phyloP scores from a whole-genome alignment of 1,140 invertebrate species.

The Trichonephila clavata region DNA sequence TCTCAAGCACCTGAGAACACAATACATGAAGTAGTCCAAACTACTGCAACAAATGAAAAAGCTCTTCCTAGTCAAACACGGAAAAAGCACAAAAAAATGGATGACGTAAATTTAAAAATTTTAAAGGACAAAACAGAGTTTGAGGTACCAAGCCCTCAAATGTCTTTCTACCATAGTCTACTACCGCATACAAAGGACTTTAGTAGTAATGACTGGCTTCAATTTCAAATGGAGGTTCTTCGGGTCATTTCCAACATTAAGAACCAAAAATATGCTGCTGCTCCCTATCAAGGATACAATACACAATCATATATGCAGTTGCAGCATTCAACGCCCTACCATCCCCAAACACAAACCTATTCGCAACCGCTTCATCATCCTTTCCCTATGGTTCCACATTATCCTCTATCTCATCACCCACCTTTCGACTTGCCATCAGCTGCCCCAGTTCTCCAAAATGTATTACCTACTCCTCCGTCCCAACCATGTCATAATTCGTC shows the following conservation, averaged over 20 bases:
- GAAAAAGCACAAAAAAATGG: background rate
- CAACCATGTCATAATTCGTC: no score
- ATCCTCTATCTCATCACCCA: no score
- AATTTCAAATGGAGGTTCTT: background rate
- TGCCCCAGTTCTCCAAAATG: no score
- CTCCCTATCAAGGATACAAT: background rate
- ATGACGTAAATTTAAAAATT: background rate
- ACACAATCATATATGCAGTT: background rate
- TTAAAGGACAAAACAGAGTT: background rate
- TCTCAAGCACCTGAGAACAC: background rate
- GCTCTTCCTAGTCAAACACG: background rate
- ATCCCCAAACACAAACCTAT: background rate
- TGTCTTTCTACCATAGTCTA: background rate
- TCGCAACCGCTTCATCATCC: background rate
- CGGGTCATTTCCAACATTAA: background rate
- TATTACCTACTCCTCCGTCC: no score
- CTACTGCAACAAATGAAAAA: background rate
- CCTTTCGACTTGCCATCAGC: no score
- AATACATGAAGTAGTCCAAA: background rate
- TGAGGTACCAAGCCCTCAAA: background rate
- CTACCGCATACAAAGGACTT: background rate
- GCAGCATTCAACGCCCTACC: background rate
- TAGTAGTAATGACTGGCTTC: background rate
- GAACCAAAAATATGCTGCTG: background rate
- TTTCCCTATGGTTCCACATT: background rate